A percentile compares a stretch with the other conserved stretches of the same genome.
Conservation (phyloP, 2,113 vertebrate genomes). For the Xenopus tropicalis region DNA sequence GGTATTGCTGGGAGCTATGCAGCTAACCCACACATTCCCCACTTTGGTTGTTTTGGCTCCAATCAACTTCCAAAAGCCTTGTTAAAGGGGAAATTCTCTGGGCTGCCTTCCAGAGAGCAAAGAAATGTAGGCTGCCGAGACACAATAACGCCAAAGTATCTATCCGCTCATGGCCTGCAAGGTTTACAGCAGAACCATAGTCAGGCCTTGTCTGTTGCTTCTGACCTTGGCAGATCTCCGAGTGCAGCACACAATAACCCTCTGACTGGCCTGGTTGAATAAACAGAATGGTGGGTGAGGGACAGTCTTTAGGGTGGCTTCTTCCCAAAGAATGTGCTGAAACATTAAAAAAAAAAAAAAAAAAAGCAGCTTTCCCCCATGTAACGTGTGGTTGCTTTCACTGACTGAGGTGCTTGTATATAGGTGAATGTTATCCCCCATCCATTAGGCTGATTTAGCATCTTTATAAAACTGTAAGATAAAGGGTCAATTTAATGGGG, state of each 20-base stretch:
- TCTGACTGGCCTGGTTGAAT: constrained; percentile 7
- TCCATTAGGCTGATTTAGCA: no score
- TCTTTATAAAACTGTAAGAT: no score
- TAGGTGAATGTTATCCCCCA: no score
- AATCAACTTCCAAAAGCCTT: neutral
- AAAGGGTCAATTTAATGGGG: no score
- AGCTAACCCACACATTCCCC: neutral
- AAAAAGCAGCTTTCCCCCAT: no score
- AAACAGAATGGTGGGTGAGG: constrained; percentile 5
- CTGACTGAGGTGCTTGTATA: no score
- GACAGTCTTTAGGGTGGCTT: neutral
- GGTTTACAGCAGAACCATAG: neutral
- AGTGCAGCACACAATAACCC: neutral
- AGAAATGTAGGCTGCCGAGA: no score
- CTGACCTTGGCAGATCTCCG: neutral
- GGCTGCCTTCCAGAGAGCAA: no score
- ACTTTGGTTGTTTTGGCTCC: neutral
- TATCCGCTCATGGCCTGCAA: neutral
- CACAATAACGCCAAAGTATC: neutral
- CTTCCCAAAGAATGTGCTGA: constrained; percentile 17
- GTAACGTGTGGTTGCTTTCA: no score
- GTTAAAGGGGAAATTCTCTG: neutral
- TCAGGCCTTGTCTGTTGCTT: constrained; percentile 6
- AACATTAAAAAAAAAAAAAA: no score
- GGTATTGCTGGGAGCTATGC: neutral